Evolutionary conservation across 1,140 invertebrate species (phyloP).

Genomic region (Anastrepha ludens): DNA sequence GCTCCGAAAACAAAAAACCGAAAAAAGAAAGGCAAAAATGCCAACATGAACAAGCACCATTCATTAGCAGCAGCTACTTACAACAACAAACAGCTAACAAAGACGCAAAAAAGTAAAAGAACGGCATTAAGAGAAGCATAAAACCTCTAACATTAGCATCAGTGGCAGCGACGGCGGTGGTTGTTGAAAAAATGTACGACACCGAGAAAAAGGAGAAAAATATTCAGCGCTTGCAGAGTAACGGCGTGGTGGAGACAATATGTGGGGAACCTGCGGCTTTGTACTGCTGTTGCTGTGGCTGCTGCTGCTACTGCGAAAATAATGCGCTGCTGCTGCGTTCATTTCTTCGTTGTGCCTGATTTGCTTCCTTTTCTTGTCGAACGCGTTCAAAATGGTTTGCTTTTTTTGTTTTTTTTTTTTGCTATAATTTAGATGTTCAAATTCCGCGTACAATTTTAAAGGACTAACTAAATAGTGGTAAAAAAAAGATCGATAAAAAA

Average conservation of each 20-base stretch:
- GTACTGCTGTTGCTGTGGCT: not conserved
- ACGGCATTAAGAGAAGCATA: not conserved
- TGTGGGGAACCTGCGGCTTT: not conserved
- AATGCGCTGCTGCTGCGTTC: not conserved
- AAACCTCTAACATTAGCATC: not conserved
- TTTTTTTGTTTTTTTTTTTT: not conserved
- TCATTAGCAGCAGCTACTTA: constrained; percentile 3
- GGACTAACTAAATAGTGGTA: not conserved
- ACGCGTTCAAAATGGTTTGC: not conserved
- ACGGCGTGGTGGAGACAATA: not conserved
- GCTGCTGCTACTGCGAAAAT: not conserved
- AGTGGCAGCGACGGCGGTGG: not conserved
- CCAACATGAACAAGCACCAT: constrained; percentile 46
- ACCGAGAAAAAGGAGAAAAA: not conserved
- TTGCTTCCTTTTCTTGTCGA: not conserved
- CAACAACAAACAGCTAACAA: not conserved
- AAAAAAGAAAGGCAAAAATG: constrained; percentile 15
- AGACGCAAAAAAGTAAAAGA: not conserved
- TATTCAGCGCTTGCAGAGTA: not conserved
- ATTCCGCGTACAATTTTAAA: not conserved
- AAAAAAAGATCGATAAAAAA: not conserved
- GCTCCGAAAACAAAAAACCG: not conserved
- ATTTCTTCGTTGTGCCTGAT: not conserved
- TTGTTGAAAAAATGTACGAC: not conserved
- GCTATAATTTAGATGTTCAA: constrained; percentile 42